Evolutionary conservation across 2,113 vertebrate genomes (phyloP).

Genomic region (Lepidothrix coronata): DNA sequence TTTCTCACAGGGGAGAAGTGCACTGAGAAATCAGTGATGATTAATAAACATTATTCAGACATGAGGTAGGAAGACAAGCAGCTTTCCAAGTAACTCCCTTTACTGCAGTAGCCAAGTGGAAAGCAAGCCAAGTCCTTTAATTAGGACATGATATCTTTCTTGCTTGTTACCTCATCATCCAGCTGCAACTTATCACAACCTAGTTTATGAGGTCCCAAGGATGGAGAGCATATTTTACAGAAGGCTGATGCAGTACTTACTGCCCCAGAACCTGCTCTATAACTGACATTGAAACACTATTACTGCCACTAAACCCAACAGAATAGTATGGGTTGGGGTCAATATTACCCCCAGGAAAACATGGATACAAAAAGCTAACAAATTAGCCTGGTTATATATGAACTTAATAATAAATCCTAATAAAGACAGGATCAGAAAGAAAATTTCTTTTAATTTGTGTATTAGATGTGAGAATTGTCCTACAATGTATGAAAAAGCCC

Average conservation of each 20-base stretch:
- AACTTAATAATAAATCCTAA: background rate
- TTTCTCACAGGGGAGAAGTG: background rate
- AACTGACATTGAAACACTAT: background rate
- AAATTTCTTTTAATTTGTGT: background rate
- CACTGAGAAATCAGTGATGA: background rate
- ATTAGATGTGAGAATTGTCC: background rate
- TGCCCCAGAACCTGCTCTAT: background rate
- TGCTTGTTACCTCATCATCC: constrained; percentile 28
- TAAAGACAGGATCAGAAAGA: background rate
- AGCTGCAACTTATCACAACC: constrained; percentile 30
- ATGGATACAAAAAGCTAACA: background rate
- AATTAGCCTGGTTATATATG: background rate
- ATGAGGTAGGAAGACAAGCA: constrained; percentile 36
- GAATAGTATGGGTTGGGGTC: background rate
- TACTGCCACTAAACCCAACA: background rate
- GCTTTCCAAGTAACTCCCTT: constrained; percentile 54
- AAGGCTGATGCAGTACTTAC: background rate
- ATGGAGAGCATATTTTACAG: background rate
- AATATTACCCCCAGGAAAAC: background rate
- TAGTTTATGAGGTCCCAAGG: background rate
- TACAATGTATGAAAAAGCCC: background rate
- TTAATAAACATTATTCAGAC: constrained; percentile 43
- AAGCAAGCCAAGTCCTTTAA: constrained; percentile 29
- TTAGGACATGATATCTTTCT: constrained; percentile 40
- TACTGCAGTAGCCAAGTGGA: constrained; percentile 28